Evolutionary conservation across 2,797 vertebrate genomes (phyloP).

Genomic region (Chelmon rostratus): DNA sequence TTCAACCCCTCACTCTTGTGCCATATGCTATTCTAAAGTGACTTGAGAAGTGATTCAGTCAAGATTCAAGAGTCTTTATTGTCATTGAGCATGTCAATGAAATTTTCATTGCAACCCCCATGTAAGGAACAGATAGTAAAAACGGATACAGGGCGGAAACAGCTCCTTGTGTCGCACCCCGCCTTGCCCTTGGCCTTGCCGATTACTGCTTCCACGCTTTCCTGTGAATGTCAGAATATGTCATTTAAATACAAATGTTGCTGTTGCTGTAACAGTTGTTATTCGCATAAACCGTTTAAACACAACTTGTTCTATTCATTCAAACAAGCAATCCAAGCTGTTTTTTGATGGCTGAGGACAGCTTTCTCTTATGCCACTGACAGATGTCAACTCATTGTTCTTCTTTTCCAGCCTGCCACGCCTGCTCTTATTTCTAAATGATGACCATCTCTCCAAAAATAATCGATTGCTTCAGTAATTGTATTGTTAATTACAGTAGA

Average conservation of each 20-base stretch:
- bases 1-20: not conserved
- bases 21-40: not conserved
- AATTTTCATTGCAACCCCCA: no score
- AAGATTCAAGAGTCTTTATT: no score
- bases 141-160: not conserved
- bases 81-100: no score
- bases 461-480: constrained; percentile 61
- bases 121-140: no score
- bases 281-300: not conserved
- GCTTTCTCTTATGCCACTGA: not conserved
- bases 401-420: constrained; percentile 1
- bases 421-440: constrained; percentile 23
- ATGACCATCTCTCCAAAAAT: constrained; percentile 47
- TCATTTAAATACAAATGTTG: not conserved
- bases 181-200: not conserved
- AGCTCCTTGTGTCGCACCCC: not conserved
- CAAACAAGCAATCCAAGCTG: not conserved
- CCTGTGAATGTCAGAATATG: not conserved
- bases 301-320: not conserved
- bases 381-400: not conserved
- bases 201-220: not conserved
- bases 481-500: constrained; percentile 63
- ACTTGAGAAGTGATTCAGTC: not conserved
- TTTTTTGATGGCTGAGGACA: not conserved
- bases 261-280: not conserved